Evolutionary conservation across 2,113 vertebrate species (phyloP).

Genomic region (Forbesichthys papilliferus): DNA sequence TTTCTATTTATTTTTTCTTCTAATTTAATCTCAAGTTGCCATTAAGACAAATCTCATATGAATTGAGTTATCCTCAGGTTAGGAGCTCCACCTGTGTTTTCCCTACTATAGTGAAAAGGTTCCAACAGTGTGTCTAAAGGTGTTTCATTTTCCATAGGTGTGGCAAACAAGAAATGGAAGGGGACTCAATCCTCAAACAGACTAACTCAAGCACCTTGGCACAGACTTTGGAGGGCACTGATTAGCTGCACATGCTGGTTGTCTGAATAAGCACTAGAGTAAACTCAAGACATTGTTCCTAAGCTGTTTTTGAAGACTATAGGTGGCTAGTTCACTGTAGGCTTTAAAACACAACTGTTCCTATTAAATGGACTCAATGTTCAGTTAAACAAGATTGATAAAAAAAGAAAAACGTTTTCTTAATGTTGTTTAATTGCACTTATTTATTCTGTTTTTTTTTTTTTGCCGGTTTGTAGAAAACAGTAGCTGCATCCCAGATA

Average conservation of each 20-base stretch:
- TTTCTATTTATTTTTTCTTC: too few species aligned
- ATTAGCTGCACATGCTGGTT: slow-evolving; percentile 76
- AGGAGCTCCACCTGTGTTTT: too few species aligned
- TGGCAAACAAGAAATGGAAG: slow-evolving; percentile 87
- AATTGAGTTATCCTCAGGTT: too few species aligned
- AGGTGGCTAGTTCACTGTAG: slow-evolving; percentile 69
- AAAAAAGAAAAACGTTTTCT: slow-evolving; percentile 34
- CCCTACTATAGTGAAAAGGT: too few species aligned
- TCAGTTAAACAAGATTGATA: slow-evolving; percentile 75
- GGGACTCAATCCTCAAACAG: slow-evolving; percentile 83
- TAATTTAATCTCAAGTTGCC: too few species aligned
- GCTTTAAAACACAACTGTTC: slow-evolving; percentile 79
- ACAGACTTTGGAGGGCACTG: slow-evolving; percentile 89
- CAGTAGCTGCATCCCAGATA: slow-evolving; percentile 82
- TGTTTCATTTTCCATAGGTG: slow-evolving; percentile 67
- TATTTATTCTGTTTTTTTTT: slow-evolving; percentile 60
- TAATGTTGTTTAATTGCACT: slow-evolving; percentile 75
- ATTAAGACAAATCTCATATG: too few species aligned
- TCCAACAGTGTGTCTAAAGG: too few species aligned
- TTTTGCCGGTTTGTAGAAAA: slow-evolving; percentile 52
- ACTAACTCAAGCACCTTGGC: slow-evolving; percentile 87
- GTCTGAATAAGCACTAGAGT: slow-evolving; percentile 86
- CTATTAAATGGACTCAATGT: slow-evolving; percentile 75
- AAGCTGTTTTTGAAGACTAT: slow-evolving; percentile 73
- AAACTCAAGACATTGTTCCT: slow-evolving; percentile 85